Evolutionary conservation across 2,113 vertebrate species (phyloP).

Genomic region (Corythornis cristatus): DNA sequence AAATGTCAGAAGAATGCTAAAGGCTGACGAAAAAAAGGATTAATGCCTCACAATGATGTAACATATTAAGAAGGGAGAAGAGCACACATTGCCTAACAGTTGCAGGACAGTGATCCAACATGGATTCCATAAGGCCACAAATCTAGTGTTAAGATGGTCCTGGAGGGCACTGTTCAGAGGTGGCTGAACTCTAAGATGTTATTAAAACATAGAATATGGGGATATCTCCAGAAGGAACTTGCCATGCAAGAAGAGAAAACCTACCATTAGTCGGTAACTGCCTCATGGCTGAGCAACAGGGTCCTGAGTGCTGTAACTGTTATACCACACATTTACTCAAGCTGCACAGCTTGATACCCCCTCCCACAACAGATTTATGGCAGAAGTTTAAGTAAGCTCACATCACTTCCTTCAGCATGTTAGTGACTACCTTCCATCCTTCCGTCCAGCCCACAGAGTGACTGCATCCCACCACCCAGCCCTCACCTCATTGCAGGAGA

Average conservation of each 20-base stretch:
- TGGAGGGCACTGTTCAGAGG: not conserved
- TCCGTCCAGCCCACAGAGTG: fast-evolving
- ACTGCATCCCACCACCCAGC: not conserved
- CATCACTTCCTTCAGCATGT: not conserved
- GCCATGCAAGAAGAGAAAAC: not conserved
- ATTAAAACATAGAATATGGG: not conserved
- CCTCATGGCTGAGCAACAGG: fast-evolving
- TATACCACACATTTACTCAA: not conserved
- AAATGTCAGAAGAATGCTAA: not conserved
- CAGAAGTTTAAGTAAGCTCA: not conserved
- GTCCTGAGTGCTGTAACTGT: not conserved
- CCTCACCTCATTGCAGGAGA: not conserved
- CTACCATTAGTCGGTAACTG: fast-evolving
- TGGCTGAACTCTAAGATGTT: not conserved
- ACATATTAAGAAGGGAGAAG: not conserved
- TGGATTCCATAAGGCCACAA: not conserved
- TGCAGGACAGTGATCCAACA: not conserved
- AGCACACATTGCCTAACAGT: fast-evolving
- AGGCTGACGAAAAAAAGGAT: not conserved
- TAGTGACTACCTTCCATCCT: not conserved
- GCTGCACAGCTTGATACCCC: not conserved
- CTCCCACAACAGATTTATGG: not conserved
- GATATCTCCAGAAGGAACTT: not conserved
- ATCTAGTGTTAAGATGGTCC: not conserved
- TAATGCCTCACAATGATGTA: not conserved